Evolutionary conservation across 2,797 vertebrate genomes (phyloP), one percentile per base, ranked within the genome.

Genomic region (Ctenopoma kingsleyae): DNA sequence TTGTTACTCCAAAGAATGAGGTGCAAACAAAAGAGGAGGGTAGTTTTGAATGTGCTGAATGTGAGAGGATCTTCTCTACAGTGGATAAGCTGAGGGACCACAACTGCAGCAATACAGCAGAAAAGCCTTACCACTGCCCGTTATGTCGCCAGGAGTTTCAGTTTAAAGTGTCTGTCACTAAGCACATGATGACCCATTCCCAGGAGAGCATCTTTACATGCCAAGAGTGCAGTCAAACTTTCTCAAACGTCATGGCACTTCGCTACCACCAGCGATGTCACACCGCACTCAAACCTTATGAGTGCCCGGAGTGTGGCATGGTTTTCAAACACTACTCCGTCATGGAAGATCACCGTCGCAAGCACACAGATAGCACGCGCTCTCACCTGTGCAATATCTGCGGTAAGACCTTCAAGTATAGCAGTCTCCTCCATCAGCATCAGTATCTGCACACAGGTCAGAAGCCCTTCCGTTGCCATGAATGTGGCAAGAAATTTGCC

Each of bases 141-240:
- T 81, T 95, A 56, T 95, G 95, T 83, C 94, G 94, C 52, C 92
- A 92, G 53, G 94, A 95, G 58, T 95, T 95, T 78, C 92, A 94
- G 61, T 92, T 91, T 30, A 91, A 88, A 66, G 82, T 92, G 55
- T 94, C 94, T 0, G 78, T 95, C 70, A 93, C 92, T 3, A 93
- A 89, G 81, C 95, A 95, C 91, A 95, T 95, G 92, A 84, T 90
- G 81, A 77, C 47, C 48, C 95, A 95, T 78, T 95, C 94, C 22
- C 71, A 89, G 17, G 94, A 95, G 35, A 87, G 75, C 74, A 76
- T 62, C 19, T 91, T 91, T 51, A 85, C 77, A 4, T 95, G 95
- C 81, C 90, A 91, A 64, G 94, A 94, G 84, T 95, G 95, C 87
- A 88, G 86, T 65, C 93, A 93, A 27, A 89, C 81, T 10, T 95